A percentile compares a stretch with the other conserved stretches of the same genome.
phyloP scores from a whole-genome alignment of 2,888 invertebrate genomes.

The Eupithecia inturbata region DNA sequence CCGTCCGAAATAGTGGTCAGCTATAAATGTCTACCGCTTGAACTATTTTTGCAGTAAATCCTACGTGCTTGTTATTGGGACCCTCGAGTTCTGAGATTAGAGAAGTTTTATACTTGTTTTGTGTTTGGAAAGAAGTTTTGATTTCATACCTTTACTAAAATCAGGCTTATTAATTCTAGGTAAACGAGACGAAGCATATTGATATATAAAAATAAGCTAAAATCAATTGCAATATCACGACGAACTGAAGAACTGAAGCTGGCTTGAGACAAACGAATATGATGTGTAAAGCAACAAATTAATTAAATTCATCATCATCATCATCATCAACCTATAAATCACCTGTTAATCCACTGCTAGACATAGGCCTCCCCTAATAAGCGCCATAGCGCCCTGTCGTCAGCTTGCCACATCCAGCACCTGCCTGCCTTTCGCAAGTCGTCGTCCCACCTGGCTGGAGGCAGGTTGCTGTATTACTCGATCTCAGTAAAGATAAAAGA shows the following conservation, averaged over 20 bases:
- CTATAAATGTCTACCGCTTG: constrained; percentile 23
- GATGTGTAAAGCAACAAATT: background rate
- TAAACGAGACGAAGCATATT: background rate
- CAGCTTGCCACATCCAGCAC: too few relatives aligned
- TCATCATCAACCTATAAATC: too few relatives aligned
- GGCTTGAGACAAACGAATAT: background rate
- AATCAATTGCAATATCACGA: background rate
- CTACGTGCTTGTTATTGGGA: background rate
- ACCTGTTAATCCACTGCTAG: too few relatives aligned
- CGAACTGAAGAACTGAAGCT: background rate
- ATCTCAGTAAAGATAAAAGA: background rate
- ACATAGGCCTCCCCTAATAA: too few relatives aligned
- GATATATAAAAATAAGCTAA: background rate
- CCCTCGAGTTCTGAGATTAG: background rate
- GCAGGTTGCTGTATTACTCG: background rate
- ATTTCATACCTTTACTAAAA: background rate
- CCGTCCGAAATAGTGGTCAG: constrained; percentile 18
- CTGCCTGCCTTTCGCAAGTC: too few relatives aligned
- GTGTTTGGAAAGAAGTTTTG: background rate
- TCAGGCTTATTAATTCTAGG: background rate
- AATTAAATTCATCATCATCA: too few relatives aligned
- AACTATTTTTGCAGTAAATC: constrained; percentile 30
- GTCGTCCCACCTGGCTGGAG: too few relatives aligned
- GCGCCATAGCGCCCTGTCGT: too few relatives aligned
- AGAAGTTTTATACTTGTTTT: background rate